Evolutionary conservation across 2,888 invertebrate genomes (phyloP).

Genomic region (Aporophyla lueneburgensis): DNA sequence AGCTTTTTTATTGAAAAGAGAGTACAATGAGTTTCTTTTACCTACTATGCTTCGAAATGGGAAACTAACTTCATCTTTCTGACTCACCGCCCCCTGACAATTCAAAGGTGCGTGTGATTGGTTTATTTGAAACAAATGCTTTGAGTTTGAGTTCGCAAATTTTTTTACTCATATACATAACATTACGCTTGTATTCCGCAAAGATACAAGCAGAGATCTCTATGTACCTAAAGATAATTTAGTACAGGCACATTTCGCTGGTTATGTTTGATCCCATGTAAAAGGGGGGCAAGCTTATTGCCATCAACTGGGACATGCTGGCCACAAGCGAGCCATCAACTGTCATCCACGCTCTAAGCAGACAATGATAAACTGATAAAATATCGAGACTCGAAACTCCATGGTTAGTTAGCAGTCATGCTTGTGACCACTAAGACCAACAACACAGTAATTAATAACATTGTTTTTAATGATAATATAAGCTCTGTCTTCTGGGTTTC

Average conservation of each 20-base stretch:
- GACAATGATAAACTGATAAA: background rate
- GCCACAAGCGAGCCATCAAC: no score
- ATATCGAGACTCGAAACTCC: background rate
- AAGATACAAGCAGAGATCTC: background rate
- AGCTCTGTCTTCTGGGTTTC: constrained; percentile 9
- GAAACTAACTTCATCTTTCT: no score
- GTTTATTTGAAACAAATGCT: no score
- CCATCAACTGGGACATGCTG: background rate
- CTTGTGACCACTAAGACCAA: no score
- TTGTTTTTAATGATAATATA: background rate
- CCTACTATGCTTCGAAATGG: no score
- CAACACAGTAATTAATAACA: constrained; percentile 3
- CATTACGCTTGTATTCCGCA: no score
- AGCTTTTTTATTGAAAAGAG: no score
- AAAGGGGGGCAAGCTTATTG: background rate
- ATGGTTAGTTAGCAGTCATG: background rate
- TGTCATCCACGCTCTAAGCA: background rate
- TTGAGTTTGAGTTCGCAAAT: no score
- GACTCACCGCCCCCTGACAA: no score
- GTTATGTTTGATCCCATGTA: background rate
- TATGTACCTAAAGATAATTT: background rate
- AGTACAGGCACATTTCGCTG: background rate
- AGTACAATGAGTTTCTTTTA: no score
- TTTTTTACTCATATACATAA: no score
- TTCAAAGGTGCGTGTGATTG: no score